phyloP scores from a whole-genome alignment of 2,113 vertebrate genomes.

The Morone saxatilis region DNA sequence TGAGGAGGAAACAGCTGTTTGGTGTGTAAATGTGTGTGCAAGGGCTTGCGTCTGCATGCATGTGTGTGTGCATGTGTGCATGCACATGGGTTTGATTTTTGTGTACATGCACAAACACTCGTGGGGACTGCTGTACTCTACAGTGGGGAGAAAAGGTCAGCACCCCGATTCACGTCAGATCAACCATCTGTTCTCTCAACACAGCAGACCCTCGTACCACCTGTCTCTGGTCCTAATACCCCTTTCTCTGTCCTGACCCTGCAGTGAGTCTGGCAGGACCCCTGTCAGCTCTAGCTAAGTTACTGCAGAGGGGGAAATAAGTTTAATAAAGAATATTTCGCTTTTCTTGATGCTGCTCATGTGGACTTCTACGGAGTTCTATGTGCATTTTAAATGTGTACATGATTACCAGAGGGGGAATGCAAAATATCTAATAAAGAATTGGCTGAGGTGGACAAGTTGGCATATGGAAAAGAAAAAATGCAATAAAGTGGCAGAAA shows the following conservation, averaged over 20 bases:
- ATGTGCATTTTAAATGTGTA: no score
- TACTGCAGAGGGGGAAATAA: slow-evolving; percentile 25
- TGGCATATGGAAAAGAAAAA: not conserved
- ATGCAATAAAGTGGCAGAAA: not conserved
- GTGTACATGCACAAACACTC: slow-evolving; percentile 41
- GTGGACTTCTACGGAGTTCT: no score
- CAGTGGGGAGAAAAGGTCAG: slow-evolving; percentile 70
- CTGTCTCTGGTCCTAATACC: slow-evolving; percentile 69
- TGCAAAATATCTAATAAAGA: not conserved
- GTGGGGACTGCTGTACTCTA: slow-evolving; percentile 53
- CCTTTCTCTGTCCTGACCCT: slow-evolving; percentile 65
- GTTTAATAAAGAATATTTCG: slow-evolving; percentile 9
- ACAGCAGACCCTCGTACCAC: slow-evolving; percentile 56
- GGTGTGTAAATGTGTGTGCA: slow-evolving; percentile 15
- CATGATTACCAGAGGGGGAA: not conserved
- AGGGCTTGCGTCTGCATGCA: not conserved
- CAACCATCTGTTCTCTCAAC: slow-evolving; percentile 76
- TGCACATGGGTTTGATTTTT: slow-evolving; percentile 34
- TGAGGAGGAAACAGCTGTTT: slow-evolving; percentile 49
- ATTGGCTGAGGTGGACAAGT: not conserved
- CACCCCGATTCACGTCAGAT: slow-evolving; percentile 56
- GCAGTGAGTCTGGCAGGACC: slow-evolving; percentile 44
- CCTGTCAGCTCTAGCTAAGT: slow-evolving; percentile 59
- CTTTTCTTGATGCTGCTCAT: not conserved
- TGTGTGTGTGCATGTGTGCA: slow-evolving; percentile 7